Evolutionary conservation across 1,140 invertebrate species (phyloP).

Genomic region (Oppia nitens): DNA sequence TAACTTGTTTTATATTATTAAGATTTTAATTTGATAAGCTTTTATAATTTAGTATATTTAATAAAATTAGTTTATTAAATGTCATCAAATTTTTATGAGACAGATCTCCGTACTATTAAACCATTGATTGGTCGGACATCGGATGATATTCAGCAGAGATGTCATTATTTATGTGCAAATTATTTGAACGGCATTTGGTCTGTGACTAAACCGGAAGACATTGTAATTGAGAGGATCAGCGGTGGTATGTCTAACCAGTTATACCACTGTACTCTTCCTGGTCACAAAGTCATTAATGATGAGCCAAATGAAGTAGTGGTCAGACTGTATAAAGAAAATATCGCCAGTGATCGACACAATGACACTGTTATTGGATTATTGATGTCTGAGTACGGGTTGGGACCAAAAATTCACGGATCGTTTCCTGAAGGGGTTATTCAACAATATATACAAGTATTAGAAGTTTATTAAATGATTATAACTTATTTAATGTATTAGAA

Average conservation of each 20-base stretch:
- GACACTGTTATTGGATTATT: not conserved
- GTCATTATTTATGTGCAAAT: not conserved
- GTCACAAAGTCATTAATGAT: not conserved
- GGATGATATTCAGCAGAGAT: not conserved
- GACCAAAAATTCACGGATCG: not conserved
- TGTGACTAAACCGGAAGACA: not conserved
- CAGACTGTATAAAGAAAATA: not conserved
- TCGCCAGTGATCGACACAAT: not conserved
- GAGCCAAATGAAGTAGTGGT: not conserved
- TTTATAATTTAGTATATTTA: too few species aligned
- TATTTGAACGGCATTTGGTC: conserved; percentile 1
- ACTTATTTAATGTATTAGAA: not conserved
- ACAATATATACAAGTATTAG: not conserved
- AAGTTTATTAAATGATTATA: not conserved
- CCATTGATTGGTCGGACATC: not conserved
- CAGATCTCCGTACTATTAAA: too few species aligned
- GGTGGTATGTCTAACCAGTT: not conserved
- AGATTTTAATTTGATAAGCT: too few species aligned
- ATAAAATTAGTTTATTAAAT: too few species aligned
- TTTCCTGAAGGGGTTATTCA: not conserved
- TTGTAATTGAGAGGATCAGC: not conserved
- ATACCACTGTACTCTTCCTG: not conserved
- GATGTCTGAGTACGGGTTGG: not conserved
- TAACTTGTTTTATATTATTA: too few species aligned
- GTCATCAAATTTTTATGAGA: too few species aligned